A percentile compares a stretch with the other conserved stretches of the same genome.
Conservation (phyloP, 2,797 vertebrate species). For the Synaphobranchus kaupii region DNA sequence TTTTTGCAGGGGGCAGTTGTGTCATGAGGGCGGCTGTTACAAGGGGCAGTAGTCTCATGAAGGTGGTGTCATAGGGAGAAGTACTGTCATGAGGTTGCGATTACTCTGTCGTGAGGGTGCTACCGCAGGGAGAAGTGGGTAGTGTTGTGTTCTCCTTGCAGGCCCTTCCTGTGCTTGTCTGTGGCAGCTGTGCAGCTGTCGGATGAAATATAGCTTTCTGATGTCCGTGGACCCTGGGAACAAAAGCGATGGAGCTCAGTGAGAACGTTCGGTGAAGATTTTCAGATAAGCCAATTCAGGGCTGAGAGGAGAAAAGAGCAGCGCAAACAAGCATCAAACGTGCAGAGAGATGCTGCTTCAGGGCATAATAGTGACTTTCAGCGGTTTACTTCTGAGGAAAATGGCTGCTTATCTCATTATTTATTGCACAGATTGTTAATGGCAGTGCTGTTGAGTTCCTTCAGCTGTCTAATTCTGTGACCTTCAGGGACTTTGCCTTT, state of each 20-base stretch:
- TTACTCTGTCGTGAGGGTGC: not conserved
- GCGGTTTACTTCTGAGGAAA: not conserved
- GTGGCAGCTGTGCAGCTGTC: constrained; percentile 39
- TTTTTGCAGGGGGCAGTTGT: not conserved
- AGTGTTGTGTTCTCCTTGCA: not conserved
- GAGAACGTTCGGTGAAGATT: constrained; percentile 11
- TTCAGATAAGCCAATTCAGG: not conserved
- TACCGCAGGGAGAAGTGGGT: not conserved
- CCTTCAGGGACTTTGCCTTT: not conserved
- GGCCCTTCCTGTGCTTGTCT: constrained; percentile 3
- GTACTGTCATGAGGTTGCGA: not conserved
- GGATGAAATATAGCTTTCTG: constrained; percentile 49
- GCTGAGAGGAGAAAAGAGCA: not conserved
- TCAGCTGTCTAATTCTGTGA: not conserved
- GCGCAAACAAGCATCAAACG: not conserved
- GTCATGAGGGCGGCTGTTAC: not conserved
- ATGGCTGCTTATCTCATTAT: not conserved
- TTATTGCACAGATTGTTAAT: not conserved
- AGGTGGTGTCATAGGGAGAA: not conserved
- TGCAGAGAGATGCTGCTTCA: not conserved
- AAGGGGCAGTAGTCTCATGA: not conserved
- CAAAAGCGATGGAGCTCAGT: not conserved
- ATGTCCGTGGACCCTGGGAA: constrained; percentile 28
- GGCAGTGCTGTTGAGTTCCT: not conserved
- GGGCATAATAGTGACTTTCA: not conserved